Evolutionary conservation across 2,113 vertebrate species (phyloP), one percentile per base, ranked within the genome.

Genomic region (Pipra filicauda): DNA sequence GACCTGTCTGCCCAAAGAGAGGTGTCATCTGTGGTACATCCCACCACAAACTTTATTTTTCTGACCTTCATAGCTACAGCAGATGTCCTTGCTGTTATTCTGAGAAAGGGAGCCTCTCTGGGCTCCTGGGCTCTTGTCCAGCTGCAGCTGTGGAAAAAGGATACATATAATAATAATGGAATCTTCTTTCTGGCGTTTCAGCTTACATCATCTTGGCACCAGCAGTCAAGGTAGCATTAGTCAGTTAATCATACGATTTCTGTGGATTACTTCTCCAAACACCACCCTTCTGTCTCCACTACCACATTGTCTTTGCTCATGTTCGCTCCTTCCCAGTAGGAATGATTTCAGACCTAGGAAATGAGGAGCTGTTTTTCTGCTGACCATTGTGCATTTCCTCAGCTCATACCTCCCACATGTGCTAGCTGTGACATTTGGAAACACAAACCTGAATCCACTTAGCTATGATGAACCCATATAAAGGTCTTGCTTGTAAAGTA

Each of bases 21-120:
- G 39, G 19, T 86, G 64, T 93, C 83, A 81, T 91, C 82, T 96
- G 77, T 51, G 64, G n/a, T 75, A 44, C n/a, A 48, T 77, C 78
- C 55, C 23, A 0, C 73, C 70, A 35, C 5, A 22, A 80, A 48
- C 79, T 72, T 82, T 79, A 80, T 91, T 91, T 87, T 91, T 77
- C 80, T 77, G 85, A 94, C 95, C 93, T 91, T 85, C 72, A 57
- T 57, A 73, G 37, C 65, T 73, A 61, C 58, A 95, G 66, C 97
- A 97, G 95, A 97, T 97, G 97, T 97, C 94, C 93, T 43, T 82
- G 78, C 74, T 95, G 24, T 91, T 96, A 64, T 84, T 96, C 79
- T 72, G 87, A 84, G 55, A 90, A 95, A 69, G 33, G 82, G 87
- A 94, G 88, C 82, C 81, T 89, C 88, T 95, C 55, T 93, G 70